phyloP scores from a whole-genome alignment of 2,797 vertebrate genomes.

The Sphenopsis melanotis region DNA sequence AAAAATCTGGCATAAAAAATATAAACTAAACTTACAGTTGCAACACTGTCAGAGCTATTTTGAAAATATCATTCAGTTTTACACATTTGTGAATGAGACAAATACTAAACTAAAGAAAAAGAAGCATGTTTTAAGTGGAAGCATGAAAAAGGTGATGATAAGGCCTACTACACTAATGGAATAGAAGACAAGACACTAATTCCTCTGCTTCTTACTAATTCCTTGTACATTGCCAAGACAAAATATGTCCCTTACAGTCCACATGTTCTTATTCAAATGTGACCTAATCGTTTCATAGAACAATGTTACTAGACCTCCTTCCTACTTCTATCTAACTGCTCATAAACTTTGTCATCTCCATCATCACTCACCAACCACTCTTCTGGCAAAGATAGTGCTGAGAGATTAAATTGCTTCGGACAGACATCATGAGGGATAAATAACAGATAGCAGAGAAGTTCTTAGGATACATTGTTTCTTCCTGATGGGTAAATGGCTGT shows the following conservation, averaged over 20 bases:
- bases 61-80: neutral
- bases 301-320: neutral
- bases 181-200: neutral
- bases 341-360: conserved; percentile 23
- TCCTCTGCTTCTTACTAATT: neutral
- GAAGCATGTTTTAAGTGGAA: neutral
- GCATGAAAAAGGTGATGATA: neutral
- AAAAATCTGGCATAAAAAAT: neutral
- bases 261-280: neutral
- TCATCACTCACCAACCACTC: conserved; percentile 39
- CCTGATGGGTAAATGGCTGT: conserved; percentile 30
- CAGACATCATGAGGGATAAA: conserved; percentile 3
- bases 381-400: conserved; percentile 20
- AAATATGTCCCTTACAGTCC: neutral
- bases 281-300: neutral
- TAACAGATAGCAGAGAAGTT: neutral
- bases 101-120: neutral
- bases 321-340: neutral
- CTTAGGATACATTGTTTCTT: conserved; percentile 22
- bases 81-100: neutral
- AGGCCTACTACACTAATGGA: neutral
- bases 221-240: neutral
- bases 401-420: conserved; percentile 39
- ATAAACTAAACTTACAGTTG: neutral
- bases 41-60: neutral